Base-by-base conservation (phyloP, 2,888 invertebrate species). In the Rhingia campestris region DNA sequence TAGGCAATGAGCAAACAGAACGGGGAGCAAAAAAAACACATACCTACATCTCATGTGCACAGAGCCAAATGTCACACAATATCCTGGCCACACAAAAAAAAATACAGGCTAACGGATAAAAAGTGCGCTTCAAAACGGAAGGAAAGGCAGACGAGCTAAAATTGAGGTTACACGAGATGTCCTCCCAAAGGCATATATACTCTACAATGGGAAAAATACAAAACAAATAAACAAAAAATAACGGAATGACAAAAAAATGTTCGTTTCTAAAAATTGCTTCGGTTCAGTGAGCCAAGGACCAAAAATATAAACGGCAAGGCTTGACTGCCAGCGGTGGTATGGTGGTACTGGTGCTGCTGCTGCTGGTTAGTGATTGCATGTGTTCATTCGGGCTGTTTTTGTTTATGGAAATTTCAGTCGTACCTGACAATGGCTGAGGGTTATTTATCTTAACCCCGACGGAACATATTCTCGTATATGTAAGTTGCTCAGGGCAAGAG, bases 371-470 rank as follows among this genome's bases (percentile, higher is more conserved):
- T 45, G 37, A 30, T 32, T 30, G 58, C 33, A 33, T 51, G 37
- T 12, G 61, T 6, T 30, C 22, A 5, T 7, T 35, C 30, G 9
- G 49, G 49, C 49, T 49, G 49, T 45, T 69, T 63, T 51, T 75
- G 35, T 75, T 67, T 58, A 59, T 64, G 63, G 69, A 51, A 74
- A 37, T 32, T 45, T 45, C 51, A 67, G 54, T 75, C 69, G 51
- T 75, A 80, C 67, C 63, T 74, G 67, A 74, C 80, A 75, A 75
- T 70, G 45, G 64, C 63, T 64, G 43, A 6, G 39, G 63, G 51
- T 75, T 43, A 64, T 75, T 51, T 59, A 70, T 69, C 69, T 75
- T 53, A 64, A 54, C 4, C 69, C 51, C 43, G 58, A 56, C 32
- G 64, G 4, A 6, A 3, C 7, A 14, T 47, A 22, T 30, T 9